Evolutionary conservation across 2,113 vertebrate species (phyloP).

Genomic region (Lipophrys pholis): DNA sequence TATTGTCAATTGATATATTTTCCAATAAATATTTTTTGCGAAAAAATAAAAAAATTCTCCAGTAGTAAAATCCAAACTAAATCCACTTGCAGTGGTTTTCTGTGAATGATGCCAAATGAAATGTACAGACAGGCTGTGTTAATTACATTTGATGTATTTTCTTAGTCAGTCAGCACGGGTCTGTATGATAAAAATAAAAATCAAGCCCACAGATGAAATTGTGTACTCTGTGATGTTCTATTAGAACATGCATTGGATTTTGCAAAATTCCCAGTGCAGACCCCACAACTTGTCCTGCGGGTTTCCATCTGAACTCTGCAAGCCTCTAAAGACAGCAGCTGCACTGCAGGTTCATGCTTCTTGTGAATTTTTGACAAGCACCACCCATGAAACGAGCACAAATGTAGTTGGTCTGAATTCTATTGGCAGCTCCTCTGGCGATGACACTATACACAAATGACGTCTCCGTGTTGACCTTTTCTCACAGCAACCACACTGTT

Average conservation of each 20-base stretch:
- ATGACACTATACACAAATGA: constrained; percentile 69
- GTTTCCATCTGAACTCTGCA: constrained; percentile 32
- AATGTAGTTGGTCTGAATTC: constrained; percentile 52
- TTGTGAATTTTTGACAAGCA: constrained; percentile 63
- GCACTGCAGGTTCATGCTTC: constrained; percentile 56
- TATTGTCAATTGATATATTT: too few species aligned
- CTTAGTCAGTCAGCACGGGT: constrained; percentile 27
- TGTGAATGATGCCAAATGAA: too few species aligned
- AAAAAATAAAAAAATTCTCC: too few species aligned
- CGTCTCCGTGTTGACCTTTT: constrained; percentile 50
- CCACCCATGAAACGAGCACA: constrained; percentile 53
- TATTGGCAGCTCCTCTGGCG: constrained; percentile 49
- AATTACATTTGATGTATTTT: constrained; percentile 13
- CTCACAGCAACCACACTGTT: constrained; percentile 67
- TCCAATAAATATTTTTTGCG: neutral
- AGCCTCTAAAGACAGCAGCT: constrained; percentile 53
- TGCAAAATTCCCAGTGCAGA: constrained; percentile 18
- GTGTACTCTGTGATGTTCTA: constrained; percentile 35
- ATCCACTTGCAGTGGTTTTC: too few species aligned
- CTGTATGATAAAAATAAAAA: constrained; percentile 47
- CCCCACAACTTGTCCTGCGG: constrained; percentile 1
- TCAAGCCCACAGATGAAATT: constrained; percentile 39
- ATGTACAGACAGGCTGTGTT: too few species aligned
- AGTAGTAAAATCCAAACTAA: too few species aligned
- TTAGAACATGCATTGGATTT: constrained; percentile 38